These are phyloP conservation scores for Ciconia boyciana DNA, from an alignment of 2,113 vertebrate species.

Conservation along the genomic window DNA sequence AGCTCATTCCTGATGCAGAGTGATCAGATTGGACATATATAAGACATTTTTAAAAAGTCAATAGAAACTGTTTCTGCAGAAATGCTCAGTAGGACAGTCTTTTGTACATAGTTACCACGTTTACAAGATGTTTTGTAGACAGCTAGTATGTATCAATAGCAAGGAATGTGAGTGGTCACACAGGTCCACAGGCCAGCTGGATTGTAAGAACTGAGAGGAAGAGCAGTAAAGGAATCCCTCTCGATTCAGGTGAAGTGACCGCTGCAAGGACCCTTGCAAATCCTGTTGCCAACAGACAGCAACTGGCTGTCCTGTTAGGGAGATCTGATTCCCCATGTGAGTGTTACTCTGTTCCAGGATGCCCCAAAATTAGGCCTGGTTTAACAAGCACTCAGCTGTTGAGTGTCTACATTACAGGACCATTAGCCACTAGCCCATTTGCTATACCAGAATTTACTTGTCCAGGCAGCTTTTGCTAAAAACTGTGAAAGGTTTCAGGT, in stretches of 20 bases:
- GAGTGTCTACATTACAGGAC: background rate
- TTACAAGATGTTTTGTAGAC: background rate
- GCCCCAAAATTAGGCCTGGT: background rate
- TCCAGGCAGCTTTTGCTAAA: background rate
- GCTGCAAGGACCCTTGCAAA: background rate
- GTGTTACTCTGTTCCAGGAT: background rate
- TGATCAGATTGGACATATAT: background rate
- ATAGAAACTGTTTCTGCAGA: background rate
- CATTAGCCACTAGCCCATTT: background rate
- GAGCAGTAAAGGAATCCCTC: background rate
- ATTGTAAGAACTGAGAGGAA: background rate
- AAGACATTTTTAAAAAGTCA: background rate
- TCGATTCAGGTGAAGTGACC: too few relatives aligned
- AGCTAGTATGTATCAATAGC: background rate
- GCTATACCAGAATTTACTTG: background rate
- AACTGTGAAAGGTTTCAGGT: background rate
- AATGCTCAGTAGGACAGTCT: background rate
- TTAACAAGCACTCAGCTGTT: background rate
- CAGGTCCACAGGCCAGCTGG: background rate
- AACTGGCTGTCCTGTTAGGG: background rate
- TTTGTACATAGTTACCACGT: background rate
- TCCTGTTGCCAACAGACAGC: background rate
- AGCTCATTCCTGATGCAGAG: background rate
- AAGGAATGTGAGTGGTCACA: background rate
- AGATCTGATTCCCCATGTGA: background rate